Percentiles rank a stretch among this genome's conserved stretches.
Evolutionary conservation across 2,797 vertebrate species (phyloP).

Genomic region (Rhadinocentrus ornatus): DNA sequence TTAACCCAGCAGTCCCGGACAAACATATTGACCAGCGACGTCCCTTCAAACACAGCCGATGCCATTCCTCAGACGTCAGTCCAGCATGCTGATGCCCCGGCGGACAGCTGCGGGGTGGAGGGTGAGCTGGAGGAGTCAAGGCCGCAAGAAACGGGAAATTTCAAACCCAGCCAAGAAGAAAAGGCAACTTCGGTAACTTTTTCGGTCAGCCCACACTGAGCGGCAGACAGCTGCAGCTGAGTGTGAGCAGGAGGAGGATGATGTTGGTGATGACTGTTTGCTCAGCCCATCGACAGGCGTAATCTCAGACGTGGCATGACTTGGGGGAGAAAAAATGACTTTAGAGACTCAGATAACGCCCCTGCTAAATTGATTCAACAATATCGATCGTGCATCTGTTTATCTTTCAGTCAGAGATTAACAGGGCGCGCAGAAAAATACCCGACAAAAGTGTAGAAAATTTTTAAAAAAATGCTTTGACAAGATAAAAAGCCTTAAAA

Average conservation of each 20-base stretch:
- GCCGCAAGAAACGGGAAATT: neutral
- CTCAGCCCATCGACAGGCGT: constrained; percentile 59
- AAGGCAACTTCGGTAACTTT: constrained; percentile 51
- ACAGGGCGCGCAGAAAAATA: no score
- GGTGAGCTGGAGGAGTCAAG: neutral
- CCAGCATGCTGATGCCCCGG: constrained; percentile 69
- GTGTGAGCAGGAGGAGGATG: constrained; percentile 23
- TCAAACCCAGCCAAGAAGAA: neutral
- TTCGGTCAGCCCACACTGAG: constrained; percentile 40
- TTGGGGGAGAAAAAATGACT: constrained; percentile 38
- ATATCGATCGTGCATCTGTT: constrained; percentile 12
- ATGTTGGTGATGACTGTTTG: constrained; percentile 13
- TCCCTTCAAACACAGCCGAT: constrained; percentile 97
- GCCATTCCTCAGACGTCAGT: constrained; percentile 85
- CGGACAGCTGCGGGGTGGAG: neutral
- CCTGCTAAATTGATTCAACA: constrained; percentile 9
- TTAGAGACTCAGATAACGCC: constrained; percentile 42
- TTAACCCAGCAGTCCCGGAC: constrained; percentile 98
- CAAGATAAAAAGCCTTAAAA: neutral
- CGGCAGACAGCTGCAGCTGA: constrained; percentile 32
- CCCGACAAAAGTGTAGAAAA: neutral
- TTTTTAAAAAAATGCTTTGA: neutral
- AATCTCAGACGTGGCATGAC: constrained; percentile 70
- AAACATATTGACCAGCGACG: constrained; percentile 98
- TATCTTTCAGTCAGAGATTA: neutral